Base-by-base conservation (phyloP, 1,140 invertebrate genomes). In the Polypedilum pembai region DNA sequence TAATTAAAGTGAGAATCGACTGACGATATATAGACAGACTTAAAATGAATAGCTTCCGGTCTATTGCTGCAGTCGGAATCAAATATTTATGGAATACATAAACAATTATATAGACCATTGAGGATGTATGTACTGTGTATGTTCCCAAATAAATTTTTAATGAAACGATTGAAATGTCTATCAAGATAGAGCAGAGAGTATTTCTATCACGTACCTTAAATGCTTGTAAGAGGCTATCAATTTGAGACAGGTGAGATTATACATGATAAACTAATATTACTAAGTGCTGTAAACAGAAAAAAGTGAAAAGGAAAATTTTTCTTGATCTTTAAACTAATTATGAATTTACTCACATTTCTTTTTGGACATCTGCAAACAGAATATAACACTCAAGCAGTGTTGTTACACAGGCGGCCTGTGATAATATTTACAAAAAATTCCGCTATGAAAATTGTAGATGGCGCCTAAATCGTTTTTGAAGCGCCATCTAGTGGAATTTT, bases 321-420 rank as follows among this genome's bases (percentile, higher is more conserved):
- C n/a, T 45, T 56, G 45, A 56, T n/a, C 45, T 56, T 56, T 56
- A n/a, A 56, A 56, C 45, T 56, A 56, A 56, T 56, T 56, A 56
- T n/a, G 45, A 56, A 12, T n/a, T 56, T 56, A 15, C 45, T 56
- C 45, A 56, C 45, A 56, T 56, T n/a, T 56, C 45, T 56, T 56
- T 56, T 12, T 8, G 12, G 45, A 56, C 45, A 56, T 56, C 12
- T n/a, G 45, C 12, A 56, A n/a, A n/a, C n/a, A n/a, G n/a, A n/a
- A n/a, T n/a, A n/a, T n/a, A n/a, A n/a, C n/a, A n/a, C n/a, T n/a
- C n/a, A n/a, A n/a, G n/a, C n/a, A n/a, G n/a, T n/a, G n/a, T n/a
- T n/a, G n/a, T n/a, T n/a, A n/a, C n/a, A n/a, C n/a, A n/a, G n/a
- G n/a, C n/a, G n/a, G n/a, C n/a, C n/a, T n/a, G n/a, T n/a, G n/a